Evolutionary conservation across 2,797 vertebrate genomes (phyloP), one percentile per base, ranked within the genome.

Genomic region (Sebastes vulpes): DNA sequence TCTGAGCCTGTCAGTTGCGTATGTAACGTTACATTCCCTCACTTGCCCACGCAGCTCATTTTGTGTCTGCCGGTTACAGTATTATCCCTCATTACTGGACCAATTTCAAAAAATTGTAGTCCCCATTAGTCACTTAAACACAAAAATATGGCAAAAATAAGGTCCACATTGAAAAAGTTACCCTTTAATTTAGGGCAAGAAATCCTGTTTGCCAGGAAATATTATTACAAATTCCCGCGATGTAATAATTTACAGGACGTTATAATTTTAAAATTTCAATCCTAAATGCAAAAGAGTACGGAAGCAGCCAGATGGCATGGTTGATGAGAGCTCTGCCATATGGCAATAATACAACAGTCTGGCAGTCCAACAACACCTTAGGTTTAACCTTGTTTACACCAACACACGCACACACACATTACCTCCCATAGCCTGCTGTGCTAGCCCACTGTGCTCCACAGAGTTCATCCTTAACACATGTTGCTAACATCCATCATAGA

Each of bases 401-500:
- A 57, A 65, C 64, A 67, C 58, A 28, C 5, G 59, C 38, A 28
- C 31, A 52, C 56, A 59, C 68, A 56, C 46, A 31, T 28, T 38
- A 31, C 20, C 63, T 35, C 53, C 29, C 59, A 67, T 8, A 57
- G 42, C 14, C 25, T 57, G 23, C 28, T 77, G 73, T 29, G 60
- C 46, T 46, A 8, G 4, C 61, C 77, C 71, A 70, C 65, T 81
- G 79, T 53, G 68, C 74, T 65, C 57, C 68, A 57, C 69, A 48
- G 64, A 85, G 50, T 83, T 83, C 66, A 79, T 16, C 52, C 32
- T 58, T 66, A 74, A 80, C 79, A 75, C 71, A 64, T 78, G 88
- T 85, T 52, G 67, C 65, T 58, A 61, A 10, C 65, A 87, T 88
- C 83, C 57, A 86, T 88, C 81, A 86, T 57, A 75, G 79, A 83